These are phyloP conservation scores for Cremastinae sp. DNA, from an alignment of 2,888 invertebrate genomes.

Conservation along the genomic window DNA sequence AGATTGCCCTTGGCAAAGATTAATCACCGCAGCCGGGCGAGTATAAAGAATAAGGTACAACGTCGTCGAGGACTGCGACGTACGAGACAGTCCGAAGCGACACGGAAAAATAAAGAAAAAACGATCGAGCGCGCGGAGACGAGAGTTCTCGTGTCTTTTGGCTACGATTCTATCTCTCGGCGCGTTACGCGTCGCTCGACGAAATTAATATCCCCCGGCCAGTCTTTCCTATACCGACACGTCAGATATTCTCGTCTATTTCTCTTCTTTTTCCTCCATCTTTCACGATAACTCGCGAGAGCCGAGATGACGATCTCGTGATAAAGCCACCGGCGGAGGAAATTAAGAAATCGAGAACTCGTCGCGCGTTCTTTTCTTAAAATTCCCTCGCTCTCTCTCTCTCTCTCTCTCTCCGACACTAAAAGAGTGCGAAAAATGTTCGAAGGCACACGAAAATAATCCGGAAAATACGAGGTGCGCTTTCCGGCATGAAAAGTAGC, in stretches of 20 bases:
- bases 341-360: constrained; percentile 44
- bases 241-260: constrained; percentile 25
- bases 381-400: constrained; percentile 3
- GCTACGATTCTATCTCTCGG: constrained; percentile 40
- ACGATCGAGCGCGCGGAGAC: neutral
- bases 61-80: constrained; percentile 67
- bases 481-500: constrained; percentile 32
- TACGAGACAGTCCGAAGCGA: constrained; percentile 51
- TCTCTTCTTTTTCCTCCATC: constrained; percentile 5
- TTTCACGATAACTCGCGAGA: constrained; percentile 27
- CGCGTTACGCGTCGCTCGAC: constrained; percentile 64
- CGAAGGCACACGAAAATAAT: constrained; percentile 12
- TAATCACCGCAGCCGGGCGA: constrained; percentile 71
- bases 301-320: constrained; percentile 40
- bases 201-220: constrained; percentile 62
- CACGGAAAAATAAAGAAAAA: constrained; percentile 61
- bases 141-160: constrained; percentile 35
- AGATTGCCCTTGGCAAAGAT: constrained; percentile 77
- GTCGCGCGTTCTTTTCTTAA: too few species aligned
- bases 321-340: constrained; percentile 21
- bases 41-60: constrained; percentile 32
- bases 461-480: constrained; percentile 12
- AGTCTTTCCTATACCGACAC: constrained; percentile 26
- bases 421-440: constrained; percentile 35
- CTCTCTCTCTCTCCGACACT: neutral